Percentiles rank a stretch among this genome's conserved stretches.
Conservation (phyloP, 2,797 vertebrate species). For the Liasis olivaceus region DNA sequence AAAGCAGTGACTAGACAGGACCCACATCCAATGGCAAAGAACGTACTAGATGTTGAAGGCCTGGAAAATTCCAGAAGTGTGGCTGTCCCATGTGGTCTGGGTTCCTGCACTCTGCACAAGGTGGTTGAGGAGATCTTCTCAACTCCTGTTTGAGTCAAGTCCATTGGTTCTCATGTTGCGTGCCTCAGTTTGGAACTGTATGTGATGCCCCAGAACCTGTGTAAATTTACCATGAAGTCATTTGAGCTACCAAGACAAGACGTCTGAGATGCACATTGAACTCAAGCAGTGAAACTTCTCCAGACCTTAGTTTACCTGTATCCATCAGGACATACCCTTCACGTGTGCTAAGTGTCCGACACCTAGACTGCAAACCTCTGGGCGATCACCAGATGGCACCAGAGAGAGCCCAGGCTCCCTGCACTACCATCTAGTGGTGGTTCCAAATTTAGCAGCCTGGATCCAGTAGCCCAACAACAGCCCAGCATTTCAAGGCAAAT, state of each 20-base stretch:
- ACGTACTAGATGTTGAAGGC: not conserved
- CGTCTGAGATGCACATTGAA: not conserved
- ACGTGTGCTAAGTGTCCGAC: not conserved
- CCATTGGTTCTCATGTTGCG: no score
- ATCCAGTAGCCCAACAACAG: not conserved
- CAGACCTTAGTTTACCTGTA: not conserved
- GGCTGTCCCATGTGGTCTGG: no score
- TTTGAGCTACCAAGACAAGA: no score
- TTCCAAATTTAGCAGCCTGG: not conserved
- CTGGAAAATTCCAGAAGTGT: not conserved
- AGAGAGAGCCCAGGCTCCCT: not conserved
- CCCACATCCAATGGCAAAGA: no score
- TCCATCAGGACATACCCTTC: not conserved
- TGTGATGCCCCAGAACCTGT: no score
- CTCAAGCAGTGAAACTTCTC: no score
- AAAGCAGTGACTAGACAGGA: no score
- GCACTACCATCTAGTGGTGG: not conserved
- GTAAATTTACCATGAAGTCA: no score
- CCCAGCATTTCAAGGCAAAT: fast-evolving
- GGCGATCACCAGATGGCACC: not conserved
- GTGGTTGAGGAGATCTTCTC: not conserved
- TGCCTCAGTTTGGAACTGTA: no score
- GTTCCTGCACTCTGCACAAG: not conserved
- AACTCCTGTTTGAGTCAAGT: not conserved
- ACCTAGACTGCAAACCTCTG: not conserved